Percentiles rank a stretch among this genome's conserved stretches.
phyloP scores from a whole-genome alignment of 2,888 invertebrate genomes.

The Cheilosia impressa region DNA sequence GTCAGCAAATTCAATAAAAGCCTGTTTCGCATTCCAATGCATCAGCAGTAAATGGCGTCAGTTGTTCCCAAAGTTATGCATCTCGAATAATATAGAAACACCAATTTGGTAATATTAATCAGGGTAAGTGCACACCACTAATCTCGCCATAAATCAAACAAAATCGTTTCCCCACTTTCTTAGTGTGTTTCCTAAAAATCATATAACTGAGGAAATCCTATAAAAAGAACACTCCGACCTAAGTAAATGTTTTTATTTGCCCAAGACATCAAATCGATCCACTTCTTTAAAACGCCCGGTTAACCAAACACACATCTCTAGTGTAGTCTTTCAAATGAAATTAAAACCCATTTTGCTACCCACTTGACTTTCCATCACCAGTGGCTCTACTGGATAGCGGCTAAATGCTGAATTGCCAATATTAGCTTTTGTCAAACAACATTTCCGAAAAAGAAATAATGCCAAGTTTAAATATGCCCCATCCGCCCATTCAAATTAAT shows the following conservation, averaged over 20 bases:
- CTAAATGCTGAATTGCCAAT: slow-evolving; percentile 33
- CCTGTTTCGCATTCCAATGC: too few relatives aligned
- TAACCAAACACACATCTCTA: slow-evolving; percentile 43
- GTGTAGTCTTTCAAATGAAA: slow-evolving; percentile 34
- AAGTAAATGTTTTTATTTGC: slow-evolving; percentile 52
- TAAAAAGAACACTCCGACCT: background rate
- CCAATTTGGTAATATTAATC: too few relatives aligned
- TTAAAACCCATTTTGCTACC: slow-evolving; percentile 51
- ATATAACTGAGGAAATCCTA: background rate
- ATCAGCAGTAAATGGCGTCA: too few relatives aligned
- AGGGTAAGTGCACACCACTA: too few relatives aligned
- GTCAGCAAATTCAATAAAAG: too few relatives aligned
- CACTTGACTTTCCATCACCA: slow-evolving; percentile 48
- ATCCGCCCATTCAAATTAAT: slow-evolving; percentile 65
- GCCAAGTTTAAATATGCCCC: slow-evolving; percentile 34
- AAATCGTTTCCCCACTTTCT: too few relatives aligned
- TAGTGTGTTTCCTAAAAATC: too few relatives aligned
- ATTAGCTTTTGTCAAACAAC: slow-evolving; percentile 55
- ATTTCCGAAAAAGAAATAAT: slow-evolving; percentile 17
- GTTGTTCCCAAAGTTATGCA: too few relatives aligned
- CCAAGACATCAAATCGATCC: slow-evolving; percentile 37
- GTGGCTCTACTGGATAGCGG: background rate
- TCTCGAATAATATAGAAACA: too few relatives aligned
- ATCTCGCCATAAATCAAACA: too few relatives aligned
- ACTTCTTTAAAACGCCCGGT: slow-evolving; percentile 36